Base-by-base conservation (phyloP, 2,888 invertebrate species). In the Camptogramma bilineatum region DNA sequence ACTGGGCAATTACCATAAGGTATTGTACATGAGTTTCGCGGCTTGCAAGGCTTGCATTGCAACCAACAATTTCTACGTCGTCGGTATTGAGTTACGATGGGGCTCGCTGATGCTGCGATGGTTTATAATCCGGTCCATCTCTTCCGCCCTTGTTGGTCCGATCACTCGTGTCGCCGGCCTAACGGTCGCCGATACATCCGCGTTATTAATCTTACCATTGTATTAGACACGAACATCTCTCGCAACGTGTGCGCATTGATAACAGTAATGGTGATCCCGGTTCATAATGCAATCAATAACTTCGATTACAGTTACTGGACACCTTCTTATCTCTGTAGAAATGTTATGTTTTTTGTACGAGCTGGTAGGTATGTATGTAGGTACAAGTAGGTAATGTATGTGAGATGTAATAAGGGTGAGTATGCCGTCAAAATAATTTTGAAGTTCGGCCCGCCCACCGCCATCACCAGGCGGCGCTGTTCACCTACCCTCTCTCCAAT, bases 181-280 rank as follows among this genome's bases (percentile, higher is more conserved):
- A 91, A 89, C 90, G 90, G 90, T 84, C 78, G 75, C 73, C 80
- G 82, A 86, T 86, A 88, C 86, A 85, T 88, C 87, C 88, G 86
- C 80, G 80, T 89, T 90, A 91, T 92, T 90, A 92, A 91, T 92
- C 90, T 90, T 87, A 84, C 87, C 86, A 91, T 91, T 91, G 91
- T 91, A 90, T 88, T 87, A 86, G 84, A 83, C 79, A 82, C 80
- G 79, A 80, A 81, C 86, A 84, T 85, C 86, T 88, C 86, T 89
- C 84, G 84, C 81, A 88, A 88, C 88, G 86, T 88, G 84, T 86
- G 85, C 86, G 80, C 85, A 83, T 86, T 86, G 90, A 90, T 91
- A 91, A 85, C 83, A 85, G 82, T 88, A 88, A 90, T 88, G 83
- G 85, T 83, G 82, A 85, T 82, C 77, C 81, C 80, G 78, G 79